Conservation (phyloP, 2,113 vertebrate species). For the Pachyramphus minor region DNA sequence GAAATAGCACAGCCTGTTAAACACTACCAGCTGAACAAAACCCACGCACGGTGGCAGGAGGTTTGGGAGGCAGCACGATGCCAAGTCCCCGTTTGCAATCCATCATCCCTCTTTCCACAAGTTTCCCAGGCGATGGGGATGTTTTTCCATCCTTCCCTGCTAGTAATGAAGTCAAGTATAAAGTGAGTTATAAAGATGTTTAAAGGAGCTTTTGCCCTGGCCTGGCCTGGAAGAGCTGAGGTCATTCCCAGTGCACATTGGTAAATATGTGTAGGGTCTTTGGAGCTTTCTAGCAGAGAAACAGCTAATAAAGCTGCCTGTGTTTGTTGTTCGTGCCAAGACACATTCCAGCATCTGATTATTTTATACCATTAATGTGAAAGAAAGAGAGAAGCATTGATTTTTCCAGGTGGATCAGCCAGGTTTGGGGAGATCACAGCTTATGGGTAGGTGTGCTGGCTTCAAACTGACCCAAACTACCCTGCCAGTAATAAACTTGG, state of each 20-base stretch:
- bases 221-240: conserved; percentile 25
- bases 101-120: neutral
- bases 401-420: conserved; percentile 55
- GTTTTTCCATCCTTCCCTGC: conserved; percentile 34
- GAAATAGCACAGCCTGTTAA: neutral
- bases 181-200: conserved; percentile 9
- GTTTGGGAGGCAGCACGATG: neutral
- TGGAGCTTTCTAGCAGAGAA: conserved; percentile 67
- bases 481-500: neutral
- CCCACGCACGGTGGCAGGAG: neutral
- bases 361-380: conserved; percentile 54
- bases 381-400: conserved; percentile 14
- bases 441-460: neutral
- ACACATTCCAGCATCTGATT: conserved; percentile 69
- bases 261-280: conserved; percentile 66
- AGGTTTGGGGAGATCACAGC: neutral
- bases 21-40: neutral
- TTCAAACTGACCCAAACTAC: neutral
- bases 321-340: conserved; percentile 62
- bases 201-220: conserved; percentile 41
- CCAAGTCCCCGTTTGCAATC: neutral
- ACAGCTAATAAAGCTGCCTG: conserved; percentile 72
- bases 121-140: neutral
- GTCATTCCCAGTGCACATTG: conserved; percentile 54
- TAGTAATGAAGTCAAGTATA: neutral